phyloP scores from a whole-genome alignment of 2,888 invertebrate genomes.

The Ormia ochracea region DNA sequence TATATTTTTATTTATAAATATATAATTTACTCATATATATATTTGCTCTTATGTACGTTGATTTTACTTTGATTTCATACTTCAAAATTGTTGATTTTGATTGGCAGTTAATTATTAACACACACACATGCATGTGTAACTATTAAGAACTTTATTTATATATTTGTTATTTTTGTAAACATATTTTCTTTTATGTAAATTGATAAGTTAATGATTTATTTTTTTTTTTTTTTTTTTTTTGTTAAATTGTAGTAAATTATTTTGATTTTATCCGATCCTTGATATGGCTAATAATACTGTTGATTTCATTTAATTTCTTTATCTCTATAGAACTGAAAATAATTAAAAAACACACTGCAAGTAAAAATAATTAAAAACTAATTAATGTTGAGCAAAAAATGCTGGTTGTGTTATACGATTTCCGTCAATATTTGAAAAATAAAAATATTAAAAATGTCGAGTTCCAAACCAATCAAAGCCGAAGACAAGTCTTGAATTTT shows the following conservation, averaged over 20 bases:
- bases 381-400: background rate
- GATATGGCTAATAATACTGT: conserved; percentile 59
- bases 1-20: conserved; percentile 35
- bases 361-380: background rate
- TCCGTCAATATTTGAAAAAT: no score
- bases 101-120: conserved; percentile 32
- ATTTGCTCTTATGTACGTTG: conserved; percentile 15
- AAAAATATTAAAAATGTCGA: no score
- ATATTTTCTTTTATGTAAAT: background rate
- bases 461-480: no score
- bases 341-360: background rate
- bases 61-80: background rate
- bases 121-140: no score
- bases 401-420: conserved; percentile 36
- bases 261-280: conserved; percentile 40
- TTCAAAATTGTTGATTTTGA: conserved; percentile 20
- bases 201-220: conserved; percentile 1
- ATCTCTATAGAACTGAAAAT: background rate
- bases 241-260: conserved; percentile 29
- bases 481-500: no score
- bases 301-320: conserved; percentile 2
- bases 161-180: conserved; percentile 2
- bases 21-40: conserved; percentile 49
- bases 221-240: conserved; percentile 1
- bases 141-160: background rate